These are phyloP conservation scores for Phylloscopus collybita DNA, from an alignment of 2,797 vertebrate species.

Conservation along the genomic window DNA sequence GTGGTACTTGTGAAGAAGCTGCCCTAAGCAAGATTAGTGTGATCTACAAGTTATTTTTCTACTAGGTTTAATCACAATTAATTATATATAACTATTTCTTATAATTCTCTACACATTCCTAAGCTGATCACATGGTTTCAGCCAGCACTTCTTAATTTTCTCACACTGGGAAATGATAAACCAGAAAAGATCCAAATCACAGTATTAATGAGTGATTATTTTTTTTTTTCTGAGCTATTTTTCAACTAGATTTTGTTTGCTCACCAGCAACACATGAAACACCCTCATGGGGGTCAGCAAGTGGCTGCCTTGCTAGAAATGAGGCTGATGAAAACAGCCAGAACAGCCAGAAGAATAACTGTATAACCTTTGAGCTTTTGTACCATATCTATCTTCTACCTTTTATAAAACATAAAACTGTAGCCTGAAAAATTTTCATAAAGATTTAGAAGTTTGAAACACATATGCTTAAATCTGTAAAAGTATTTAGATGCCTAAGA, in stretches of 20 bases:
- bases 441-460: background rate
- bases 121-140: background rate
- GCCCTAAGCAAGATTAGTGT: constrained; percentile 34
- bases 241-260: background rate
- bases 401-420: background rate
- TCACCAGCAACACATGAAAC: background rate
- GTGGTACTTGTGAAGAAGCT: constrained; percentile 38
- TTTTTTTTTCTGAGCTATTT: background rate
- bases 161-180: background rate
- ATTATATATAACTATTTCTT: constrained; percentile 12
- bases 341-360: background rate
- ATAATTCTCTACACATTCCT: background rate
- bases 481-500: background rate
- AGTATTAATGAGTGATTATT: background rate
- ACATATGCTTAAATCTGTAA: background rate
- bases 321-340: background rate
- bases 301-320: background rate
- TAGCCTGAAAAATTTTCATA: background rate
- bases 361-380: background rate
- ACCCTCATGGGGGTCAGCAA: background rate
- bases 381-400: background rate
- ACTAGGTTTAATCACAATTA: constrained; percentile 27
- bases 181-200: background rate
- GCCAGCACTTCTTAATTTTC: background rate
- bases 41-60: constrained; percentile 35